Evolutionary conservation across 2,888 invertebrate genomes (phyloP), one percentile per base, ranked within the genome.

Genomic region (Sphaerolaimus hirsutus): DNA sequence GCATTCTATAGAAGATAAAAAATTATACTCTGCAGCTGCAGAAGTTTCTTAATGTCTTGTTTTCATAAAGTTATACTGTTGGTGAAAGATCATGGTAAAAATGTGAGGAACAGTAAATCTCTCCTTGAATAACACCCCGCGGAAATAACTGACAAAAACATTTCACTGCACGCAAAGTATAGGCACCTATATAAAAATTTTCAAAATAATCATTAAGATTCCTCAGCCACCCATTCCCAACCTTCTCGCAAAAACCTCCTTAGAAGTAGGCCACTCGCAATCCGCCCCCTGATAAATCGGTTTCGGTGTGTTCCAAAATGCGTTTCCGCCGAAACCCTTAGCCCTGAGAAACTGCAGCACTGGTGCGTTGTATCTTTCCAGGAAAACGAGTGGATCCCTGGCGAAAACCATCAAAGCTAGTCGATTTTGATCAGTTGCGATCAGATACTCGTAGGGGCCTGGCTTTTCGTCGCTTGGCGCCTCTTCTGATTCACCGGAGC

Each of bases 261-360:
- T 59, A 51, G 62, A 58, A 2, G 55, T 52, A 27, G 62, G 63
- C 59, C 62, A 64, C 25, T 59, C 56, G 50, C 63, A 63, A 50
- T 64, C 63, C 32, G 59, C 56, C 22, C 61, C 63, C 50, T 63
- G 63, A 52, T 63, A 63, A 52, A 64, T 60, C 44, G 61, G 58
- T 42, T 54, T 51, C 36, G 63, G 63, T 40, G 57, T 53, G 52
- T 63, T 63, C 61, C 62, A 62, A 53, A 63, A 63, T n/a, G 59
- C 57, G 37, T 52, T 53, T 42, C 61, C 62, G 29, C 62, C 63
- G 49, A 61, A 64, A n/a, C 62, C 59, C 22, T 56, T 49, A 40
- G 54, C 51, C 45, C 57, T 53, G 52, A 63, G 54, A 50, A 52
- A 62, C 32, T 56, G 54, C 32, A 51, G 53, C 27, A 63, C 58